Conservation (phyloP, 1,140 invertebrate genomes). For the Megathymus violae region DNA sequence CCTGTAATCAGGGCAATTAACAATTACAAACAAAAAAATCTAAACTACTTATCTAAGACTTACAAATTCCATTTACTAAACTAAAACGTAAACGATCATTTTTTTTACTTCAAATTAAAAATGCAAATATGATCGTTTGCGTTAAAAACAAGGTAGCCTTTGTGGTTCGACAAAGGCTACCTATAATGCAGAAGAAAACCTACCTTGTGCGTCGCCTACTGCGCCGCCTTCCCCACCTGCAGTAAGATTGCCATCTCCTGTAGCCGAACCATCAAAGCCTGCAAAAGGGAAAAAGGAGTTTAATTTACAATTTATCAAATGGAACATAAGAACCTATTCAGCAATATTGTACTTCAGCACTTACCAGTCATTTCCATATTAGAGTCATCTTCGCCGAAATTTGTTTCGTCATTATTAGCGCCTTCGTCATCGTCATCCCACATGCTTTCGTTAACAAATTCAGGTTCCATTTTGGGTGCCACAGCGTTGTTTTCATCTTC, state of each 20-base stretch:
- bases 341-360: conserved; percentile 39
- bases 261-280: conserved; percentile 82
- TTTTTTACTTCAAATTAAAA: conserved; percentile 3
- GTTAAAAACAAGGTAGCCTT: conserved; percentile 39
- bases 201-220: conserved; percentile 84
- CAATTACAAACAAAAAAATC: conserved; percentile 43
- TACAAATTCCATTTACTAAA: conserved; percentile 79
- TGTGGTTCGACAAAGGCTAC: conserved; percentile 44
- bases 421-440: conserved; percentile 84
- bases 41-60: conserved; percentile 63
- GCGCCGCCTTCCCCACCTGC: conserved; percentile 80
- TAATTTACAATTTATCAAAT: not conserved
- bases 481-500: conserved; percentile 82
- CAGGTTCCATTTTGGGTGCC: conserved; percentile 84
- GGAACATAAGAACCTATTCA: too few relatives aligned
- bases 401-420: conserved; percentile 82
- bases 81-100: conserved; percentile 51
- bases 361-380: conserved; percentile 84
- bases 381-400: conserved; percentile 83
- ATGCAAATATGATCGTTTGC: conserved; percentile 42
- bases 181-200: conserved; percentile 64
- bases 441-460: conserved; percentile 82
- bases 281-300: conserved; percentile 28
- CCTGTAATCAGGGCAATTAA: conserved; percentile 44
- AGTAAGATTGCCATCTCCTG: conserved; percentile 81